Percentiles rank a stretch among this genome's conserved stretches.
phyloP scores from a whole-genome alignment of 2,888 invertebrate species.

The Agrotis segetum region DNA sequence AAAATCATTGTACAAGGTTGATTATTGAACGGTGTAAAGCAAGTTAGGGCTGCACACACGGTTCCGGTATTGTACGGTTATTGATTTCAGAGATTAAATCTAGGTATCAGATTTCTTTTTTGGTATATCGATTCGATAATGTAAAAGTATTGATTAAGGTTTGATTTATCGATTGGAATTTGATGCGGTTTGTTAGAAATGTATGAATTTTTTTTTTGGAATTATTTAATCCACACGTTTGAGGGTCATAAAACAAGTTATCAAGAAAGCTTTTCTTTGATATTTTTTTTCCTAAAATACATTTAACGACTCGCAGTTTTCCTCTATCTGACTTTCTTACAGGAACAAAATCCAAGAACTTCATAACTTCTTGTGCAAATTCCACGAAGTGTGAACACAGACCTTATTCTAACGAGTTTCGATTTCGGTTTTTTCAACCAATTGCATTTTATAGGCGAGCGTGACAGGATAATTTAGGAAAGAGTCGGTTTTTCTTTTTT shows the following conservation, averaged over 20 bases:
- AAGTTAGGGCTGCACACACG: conserved; percentile 54
- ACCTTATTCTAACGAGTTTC: conserved; percentile 85
- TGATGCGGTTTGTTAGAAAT: too few relatives aligned
- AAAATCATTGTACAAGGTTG: conserved; percentile 30
- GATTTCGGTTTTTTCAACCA: conserved; percentile 85
- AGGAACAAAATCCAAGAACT: not conserved
- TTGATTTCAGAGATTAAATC: conserved; percentile 58
- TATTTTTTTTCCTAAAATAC: not conserved
- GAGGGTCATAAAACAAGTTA: too few relatives aligned
- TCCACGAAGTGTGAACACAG: conserved; percentile 44
- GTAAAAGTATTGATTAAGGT: conserved; percentile 41
- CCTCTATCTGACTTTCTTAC: not conserved
- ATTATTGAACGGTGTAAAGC: conserved; percentile 36
- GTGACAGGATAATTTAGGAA: conserved; percentile 91
- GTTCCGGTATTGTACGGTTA: conserved; percentile 59
- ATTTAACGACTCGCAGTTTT: not conserved
- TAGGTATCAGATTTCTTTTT: conserved; percentile 57
- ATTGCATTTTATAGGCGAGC: conserved; percentile 90
- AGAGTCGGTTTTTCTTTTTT: conserved; percentile 78
- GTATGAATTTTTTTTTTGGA: too few relatives aligned
- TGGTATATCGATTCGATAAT: conserved; percentile 47
- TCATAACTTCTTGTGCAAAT: not conserved
- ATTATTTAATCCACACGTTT: too few relatives aligned
- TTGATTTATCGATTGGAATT: conserved; percentile 59
- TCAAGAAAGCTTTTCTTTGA: not conserved